Evolutionary conservation across 2,113 vertebrate species (phyloP), one percentile per base, ranked within the genome.

Genomic region (Phaethornis superciliosus): DNA sequence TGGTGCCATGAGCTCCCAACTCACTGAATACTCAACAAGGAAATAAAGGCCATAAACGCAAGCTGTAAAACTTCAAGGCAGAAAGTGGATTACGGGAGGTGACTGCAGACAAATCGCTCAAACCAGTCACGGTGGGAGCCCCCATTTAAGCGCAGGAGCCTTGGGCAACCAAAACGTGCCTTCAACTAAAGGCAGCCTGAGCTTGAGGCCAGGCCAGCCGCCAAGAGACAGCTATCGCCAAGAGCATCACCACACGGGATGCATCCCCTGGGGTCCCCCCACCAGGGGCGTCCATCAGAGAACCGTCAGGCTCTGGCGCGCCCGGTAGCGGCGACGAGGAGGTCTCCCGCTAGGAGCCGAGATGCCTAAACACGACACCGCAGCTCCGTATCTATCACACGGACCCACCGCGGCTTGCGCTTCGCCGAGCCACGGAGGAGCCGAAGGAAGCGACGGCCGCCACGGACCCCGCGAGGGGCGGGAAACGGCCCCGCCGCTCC

Each of bases 21-120:
- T 4, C 16, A 55, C 6, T 12, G 15, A 70, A 47, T 18, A 64
- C 6, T 27, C 51, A 22, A 1, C 0, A 2, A 52, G 32, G 2
- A 52, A 28, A 22, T 60, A 62, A 81, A 27, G 10, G 40, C 12
- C n/a, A 37, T 7, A 8, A 52, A 17, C 33, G 52, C 26, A n/a
- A 11, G 46, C 6, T 23, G 10, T 35, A n/a, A 58, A 18, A 28
- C 28, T 52, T 1, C 0, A 7, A 4, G 28, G 13, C 58, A 42
- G 7, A 23, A 52, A 52, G 12, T 1, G 22, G 30, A 20, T 16
- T 9, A 11, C 0, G 4, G 12, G 23, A 55, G n/a, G 3, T 9
- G 14, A 47, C 18, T 9, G 40, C 40, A n/a, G 28, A 27, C 76
- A 42, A 74, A 68, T 51, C 8, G 32, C 33, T 51, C 30, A 64